A percentile compares a stretch with the other conserved stretches of the same genome.
Evolutionary conservation across 2,888 invertebrate genomes (phyloP).

Genomic region (Bellardia pandia): DNA sequence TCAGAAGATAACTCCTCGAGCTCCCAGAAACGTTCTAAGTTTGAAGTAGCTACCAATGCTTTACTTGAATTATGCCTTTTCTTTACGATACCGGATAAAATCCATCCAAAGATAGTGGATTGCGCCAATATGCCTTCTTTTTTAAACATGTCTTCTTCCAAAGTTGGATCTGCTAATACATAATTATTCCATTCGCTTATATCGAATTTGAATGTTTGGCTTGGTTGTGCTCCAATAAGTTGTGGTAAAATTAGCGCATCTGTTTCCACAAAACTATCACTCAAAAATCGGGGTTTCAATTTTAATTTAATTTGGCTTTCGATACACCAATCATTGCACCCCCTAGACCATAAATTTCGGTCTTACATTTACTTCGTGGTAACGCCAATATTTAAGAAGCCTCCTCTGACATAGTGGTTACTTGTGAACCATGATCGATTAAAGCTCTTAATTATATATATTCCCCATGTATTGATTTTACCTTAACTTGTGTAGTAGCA

Average conservation of each 20-base stretch:
- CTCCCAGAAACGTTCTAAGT: conserved; percentile 27
- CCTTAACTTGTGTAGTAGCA: conserved; percentile 53
- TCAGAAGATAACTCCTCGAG: not conserved
- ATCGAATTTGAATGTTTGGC: conserved; percentile 34
- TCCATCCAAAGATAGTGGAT: conserved; percentile 58
- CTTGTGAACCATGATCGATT: conserved; percentile 64
- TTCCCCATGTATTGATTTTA: conserved; percentile 56
- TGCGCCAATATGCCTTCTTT: conserved; percentile 39
- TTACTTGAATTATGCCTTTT: not conserved
- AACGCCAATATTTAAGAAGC: conserved; percentile 52
- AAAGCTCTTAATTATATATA: conserved; percentile 53
- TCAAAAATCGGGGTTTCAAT: conserved; percentile 54
- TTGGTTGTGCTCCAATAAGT: conserved; percentile 38
- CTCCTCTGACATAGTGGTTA: conserved; percentile 61
- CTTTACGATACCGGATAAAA: conserved; percentile 34
- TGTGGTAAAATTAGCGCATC: conserved; percentile 51
- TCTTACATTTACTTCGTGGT: conserved; percentile 36
- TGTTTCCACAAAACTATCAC: conserved; percentile 36
- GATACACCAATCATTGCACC: conserved; percentile 48
- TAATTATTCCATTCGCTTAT: conserved; percentile 43
- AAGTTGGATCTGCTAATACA: conserved; percentile 51
- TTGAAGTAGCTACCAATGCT: not conserved
- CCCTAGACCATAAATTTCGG: conserved; percentile 57
- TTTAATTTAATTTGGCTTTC: conserved; percentile 45
- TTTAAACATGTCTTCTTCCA: conserved; percentile 28